A percentile compares a stretch with the other conserved stretches of the same genome.
Evolutionary conservation across 2,113 vertebrate genomes (phyloP).

Genomic region (Scartelaos histophorus): DNA sequence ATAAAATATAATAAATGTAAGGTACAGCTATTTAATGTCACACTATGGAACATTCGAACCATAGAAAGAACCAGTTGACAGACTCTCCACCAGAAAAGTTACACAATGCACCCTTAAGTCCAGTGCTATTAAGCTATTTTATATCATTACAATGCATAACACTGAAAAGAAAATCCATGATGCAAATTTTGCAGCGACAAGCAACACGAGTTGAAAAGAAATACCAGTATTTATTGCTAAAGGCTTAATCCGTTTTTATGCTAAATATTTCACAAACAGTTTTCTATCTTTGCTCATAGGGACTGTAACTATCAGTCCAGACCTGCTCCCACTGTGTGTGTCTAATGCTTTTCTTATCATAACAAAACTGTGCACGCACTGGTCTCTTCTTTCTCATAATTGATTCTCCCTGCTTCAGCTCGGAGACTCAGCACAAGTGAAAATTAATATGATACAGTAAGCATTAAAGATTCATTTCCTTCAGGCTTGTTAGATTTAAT

Average conservation of each 20-base stretch:
- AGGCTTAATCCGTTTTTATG: not conserved
- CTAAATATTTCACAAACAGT: not conserved
- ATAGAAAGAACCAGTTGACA: too few species aligned
- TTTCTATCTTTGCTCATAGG: not conserved
- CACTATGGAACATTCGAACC: too few species aligned
- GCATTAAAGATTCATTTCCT: conserved; percentile 68
- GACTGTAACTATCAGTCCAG: not conserved
- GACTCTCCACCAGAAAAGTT: too few species aligned
- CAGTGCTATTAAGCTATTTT: too few species aligned
- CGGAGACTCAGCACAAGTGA: conserved; percentile 31
- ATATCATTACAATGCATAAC: not conserved
- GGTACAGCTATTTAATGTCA: too few species aligned
- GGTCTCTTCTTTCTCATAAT: conserved; percentile 19
- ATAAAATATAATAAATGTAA: too few species aligned
- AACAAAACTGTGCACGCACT: not conserved
- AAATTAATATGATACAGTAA: conserved; percentile 63
- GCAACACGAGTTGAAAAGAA: not conserved
- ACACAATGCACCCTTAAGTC: too few species aligned
- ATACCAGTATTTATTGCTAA: not conserved
- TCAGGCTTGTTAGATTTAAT: conserved; percentile 55
- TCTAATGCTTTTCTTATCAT: conserved; percentile 9
- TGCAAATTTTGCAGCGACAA: not conserved
- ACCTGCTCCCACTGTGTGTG: conserved; percentile 2
- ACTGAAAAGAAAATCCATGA: not conserved
- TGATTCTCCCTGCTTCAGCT: conserved; percentile 28